phyloP scores from a whole-genome alignment of 2,888 invertebrate species.

The Timema podura region DNA sequence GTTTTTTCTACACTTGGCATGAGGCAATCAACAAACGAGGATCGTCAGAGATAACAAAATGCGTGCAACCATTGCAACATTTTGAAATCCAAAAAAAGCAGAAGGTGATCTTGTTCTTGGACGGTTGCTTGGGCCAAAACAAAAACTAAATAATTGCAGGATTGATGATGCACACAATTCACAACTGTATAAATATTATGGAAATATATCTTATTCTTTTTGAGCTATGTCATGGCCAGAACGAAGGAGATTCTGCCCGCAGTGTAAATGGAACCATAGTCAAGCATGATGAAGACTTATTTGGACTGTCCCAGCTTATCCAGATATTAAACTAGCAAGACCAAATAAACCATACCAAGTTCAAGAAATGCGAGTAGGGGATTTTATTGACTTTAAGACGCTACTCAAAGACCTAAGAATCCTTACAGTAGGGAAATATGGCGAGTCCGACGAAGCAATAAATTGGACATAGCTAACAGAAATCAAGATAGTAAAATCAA shows the following conservation, averaged over 20 bases:
- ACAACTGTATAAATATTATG: not conserved
- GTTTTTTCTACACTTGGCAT: not conserved
- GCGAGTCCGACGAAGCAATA: not conserved
- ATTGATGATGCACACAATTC: not conserved
- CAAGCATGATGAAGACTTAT: not conserved
- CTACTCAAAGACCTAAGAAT: not conserved
- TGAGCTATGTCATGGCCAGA: not conserved
- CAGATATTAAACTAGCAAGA: not conserved
- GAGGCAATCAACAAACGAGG: conserved; percentile 6
- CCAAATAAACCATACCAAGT: not conserved
- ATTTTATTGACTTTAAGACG: not conserved
- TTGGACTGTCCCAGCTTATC: not conserved
- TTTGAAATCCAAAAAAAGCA: no score
- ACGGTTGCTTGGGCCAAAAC: not conserved
- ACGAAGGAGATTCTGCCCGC: not conserved
- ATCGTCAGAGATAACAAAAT: not conserved
- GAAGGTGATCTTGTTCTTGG: not conserved
- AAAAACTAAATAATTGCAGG: not conserved
- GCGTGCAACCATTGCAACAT: no score
- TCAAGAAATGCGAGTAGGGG: not conserved
- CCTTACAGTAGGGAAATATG: not conserved
- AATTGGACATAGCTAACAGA: not conserved
- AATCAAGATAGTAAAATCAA: not conserved
- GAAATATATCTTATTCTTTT: not conserved
- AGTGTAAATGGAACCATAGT: not conserved